Conservation (phyloP, 2,888 invertebrate species). For the Pollenia angustigena region DNA sequence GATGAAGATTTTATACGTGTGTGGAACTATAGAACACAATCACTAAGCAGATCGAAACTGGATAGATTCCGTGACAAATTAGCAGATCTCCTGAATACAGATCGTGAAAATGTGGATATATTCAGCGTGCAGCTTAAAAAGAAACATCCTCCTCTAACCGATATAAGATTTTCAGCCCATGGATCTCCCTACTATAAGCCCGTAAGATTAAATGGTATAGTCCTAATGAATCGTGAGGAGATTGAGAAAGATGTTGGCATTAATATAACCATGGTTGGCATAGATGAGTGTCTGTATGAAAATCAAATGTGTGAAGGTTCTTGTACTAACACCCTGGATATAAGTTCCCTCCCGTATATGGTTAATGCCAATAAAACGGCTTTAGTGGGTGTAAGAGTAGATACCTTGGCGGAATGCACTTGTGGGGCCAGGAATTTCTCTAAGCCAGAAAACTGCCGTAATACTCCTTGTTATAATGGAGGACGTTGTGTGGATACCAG, state of each 20-base stretch:
- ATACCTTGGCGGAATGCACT: conserved; percentile 95
- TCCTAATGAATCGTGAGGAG: conserved; percentile 96
- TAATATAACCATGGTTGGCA: conserved; percentile 98
- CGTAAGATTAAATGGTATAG: conserved; percentile 96
- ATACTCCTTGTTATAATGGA: conserved; percentile 96
- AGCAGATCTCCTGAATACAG: conserved; percentile 92
- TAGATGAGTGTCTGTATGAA: conserved; percentile 97
- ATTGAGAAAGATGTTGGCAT: conserved; percentile 97
- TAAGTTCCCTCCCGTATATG: conserved; percentile 95
- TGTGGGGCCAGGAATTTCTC: conserved; percentile 97
- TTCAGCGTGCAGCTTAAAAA: conserved; percentile 97
- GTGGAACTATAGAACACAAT: conserved; percentile 95
- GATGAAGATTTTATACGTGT: conserved; percentile 98
- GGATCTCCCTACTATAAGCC: conserved; percentile 98
- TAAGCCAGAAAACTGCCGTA: conserved; percentile 94
- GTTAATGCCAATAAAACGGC: conserved; percentile 99
- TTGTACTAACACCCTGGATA: conserved; percentile 96
- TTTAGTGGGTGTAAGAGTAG: conserved; percentile 97
- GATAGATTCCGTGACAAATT: conserved; percentile 95
- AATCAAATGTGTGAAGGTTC: conserved; percentile 98
- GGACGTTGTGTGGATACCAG: conserved; percentile 97
- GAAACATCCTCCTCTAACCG: conserved; percentile 94
- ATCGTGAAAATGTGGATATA: conserved; percentile 95
- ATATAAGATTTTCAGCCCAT: conserved; percentile 96
- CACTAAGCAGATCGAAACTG: conserved; percentile 93